phyloP scores from a whole-genome alignment of 2,113 vertebrate species.

The Orcinus orca region DNA sequence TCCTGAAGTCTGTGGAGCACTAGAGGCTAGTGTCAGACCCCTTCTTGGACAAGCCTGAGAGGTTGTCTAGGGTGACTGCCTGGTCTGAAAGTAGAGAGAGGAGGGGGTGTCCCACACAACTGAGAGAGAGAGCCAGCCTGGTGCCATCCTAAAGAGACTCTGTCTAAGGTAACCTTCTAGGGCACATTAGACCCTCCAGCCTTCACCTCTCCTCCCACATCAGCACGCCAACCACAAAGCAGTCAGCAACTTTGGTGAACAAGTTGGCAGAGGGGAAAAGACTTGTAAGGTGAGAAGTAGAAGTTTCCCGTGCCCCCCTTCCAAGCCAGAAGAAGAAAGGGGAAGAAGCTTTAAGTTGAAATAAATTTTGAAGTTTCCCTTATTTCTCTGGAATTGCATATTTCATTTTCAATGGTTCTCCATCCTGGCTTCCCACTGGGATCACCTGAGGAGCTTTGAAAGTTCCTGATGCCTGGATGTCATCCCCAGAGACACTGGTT shows the following conservation, averaged over 20 bases:
- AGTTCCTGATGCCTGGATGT: constrained; percentile 35
- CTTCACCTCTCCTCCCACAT: not conserved
- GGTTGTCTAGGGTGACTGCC: not conserved
- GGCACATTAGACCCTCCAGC: not conserved
- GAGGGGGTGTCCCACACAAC: not conserved
- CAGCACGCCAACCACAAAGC: not conserved
- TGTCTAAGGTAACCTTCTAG: not conserved
- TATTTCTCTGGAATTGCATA: constrained; percentile 37
- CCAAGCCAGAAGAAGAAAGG: not conserved
- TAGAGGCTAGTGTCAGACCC: not conserved
- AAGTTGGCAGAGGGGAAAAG: not conserved
- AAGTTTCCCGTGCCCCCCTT: not conserved
- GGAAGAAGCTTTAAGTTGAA: not conserved
- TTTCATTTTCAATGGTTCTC: constrained; percentile 42
- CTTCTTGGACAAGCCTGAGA: not conserved
- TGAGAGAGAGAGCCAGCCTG: not conserved
- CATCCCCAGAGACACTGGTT: not conserved
- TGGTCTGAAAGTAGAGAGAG: not conserved
- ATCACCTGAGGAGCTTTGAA: constrained; percentile 24
- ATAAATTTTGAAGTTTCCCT: constrained; percentile 27
- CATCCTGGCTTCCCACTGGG: not conserved
- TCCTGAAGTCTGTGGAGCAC: not conserved
- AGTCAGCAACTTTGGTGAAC: not conserved
- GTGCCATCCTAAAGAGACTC: not conserved
- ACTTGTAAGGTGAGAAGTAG: not conserved